A percentile compares a stretch with the other conserved stretches of the same genome.
Conservation (phyloP, 2,888 invertebrate species). For the Lasioglossum leucozonium region DNA sequence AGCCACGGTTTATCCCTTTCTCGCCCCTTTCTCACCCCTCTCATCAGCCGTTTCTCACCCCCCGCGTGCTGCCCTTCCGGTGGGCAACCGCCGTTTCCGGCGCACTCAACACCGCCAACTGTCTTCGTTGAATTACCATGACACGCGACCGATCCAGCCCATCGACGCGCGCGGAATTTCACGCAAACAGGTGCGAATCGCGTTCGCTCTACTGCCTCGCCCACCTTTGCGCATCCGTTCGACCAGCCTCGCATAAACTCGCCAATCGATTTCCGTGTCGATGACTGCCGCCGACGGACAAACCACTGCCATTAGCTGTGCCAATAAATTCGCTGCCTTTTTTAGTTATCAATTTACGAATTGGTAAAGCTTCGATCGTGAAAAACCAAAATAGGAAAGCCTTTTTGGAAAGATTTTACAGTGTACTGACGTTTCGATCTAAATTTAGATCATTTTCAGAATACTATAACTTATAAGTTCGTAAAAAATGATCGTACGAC, state of each 20-base stretch:
- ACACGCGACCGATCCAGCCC: background rate
- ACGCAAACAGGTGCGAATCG: conserved; percentile 6
- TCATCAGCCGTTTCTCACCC: background rate
- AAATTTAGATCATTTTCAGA: no score
- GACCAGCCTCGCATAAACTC: background rate
- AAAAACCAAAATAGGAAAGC: no score
- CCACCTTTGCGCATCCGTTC: background rate
- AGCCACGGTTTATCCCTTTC: background rate
- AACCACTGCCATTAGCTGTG: background rate
- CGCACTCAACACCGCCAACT: background rate
- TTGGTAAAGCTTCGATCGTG: no score
- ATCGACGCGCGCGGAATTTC: conserved; percentile 1
- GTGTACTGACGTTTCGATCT: no score
- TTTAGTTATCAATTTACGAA: no score
- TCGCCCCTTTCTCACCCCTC: background rate
- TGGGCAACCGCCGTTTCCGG: conserved; percentile 15
- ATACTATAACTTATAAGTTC: no score
- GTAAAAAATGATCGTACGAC: no score
- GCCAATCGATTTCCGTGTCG: background rate
- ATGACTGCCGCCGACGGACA: background rate
- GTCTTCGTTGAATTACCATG: background rate
- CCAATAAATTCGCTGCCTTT: background rate
- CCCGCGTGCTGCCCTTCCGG: background rate
- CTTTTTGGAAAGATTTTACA: no score
- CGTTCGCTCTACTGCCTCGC: background rate